Conservation (phyloP, 2,888 invertebrate genomes). For the Brachylomia viminalis region DNA sequence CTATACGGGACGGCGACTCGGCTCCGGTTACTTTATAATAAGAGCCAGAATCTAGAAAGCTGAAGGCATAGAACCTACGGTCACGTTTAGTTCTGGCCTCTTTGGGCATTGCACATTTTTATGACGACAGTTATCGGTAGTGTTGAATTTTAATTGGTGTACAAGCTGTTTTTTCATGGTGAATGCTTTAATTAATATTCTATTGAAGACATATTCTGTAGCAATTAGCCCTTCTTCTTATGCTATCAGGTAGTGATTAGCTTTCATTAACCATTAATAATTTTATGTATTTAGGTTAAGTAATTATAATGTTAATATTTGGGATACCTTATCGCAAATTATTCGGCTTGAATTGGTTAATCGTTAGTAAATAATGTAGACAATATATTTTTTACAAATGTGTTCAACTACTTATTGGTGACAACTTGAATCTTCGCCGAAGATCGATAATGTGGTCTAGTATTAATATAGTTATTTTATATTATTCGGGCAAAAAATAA, state of each 20-base stretch:
- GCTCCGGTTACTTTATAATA: not conserved
- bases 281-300: conserved; percentile 13
- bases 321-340: not conserved
- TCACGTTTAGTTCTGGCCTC: not conserved
- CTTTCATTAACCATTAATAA: not conserved
- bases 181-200: conserved; percentile 53
- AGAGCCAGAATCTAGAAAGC: not conserved
- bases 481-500: not conserved
- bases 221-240: conserved; percentile 3
- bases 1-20: not conserved
- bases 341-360: conserved; percentile 12
- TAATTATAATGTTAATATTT: conserved; percentile 20
- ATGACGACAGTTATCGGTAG: not conserved
- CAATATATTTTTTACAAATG: not conserved
- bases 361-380: not conserved
- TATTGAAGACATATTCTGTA: conserved; percentile 14
- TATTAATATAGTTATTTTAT: conserved; percentile 7
- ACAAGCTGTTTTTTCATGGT: conserved; percentile 17
- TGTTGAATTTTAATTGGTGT: not conserved
- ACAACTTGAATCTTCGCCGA: not conserved
- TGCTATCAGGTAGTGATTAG: not conserved
- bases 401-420: not conserved
- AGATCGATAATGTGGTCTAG: not conserved
- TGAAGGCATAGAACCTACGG: not conserved
- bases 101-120: not conserved